These are phyloP conservation scores for Caenorhabditis doughertyi DNA, from an alignment of 2,888 invertebrate species.

Conservation along the genomic window DNA sequence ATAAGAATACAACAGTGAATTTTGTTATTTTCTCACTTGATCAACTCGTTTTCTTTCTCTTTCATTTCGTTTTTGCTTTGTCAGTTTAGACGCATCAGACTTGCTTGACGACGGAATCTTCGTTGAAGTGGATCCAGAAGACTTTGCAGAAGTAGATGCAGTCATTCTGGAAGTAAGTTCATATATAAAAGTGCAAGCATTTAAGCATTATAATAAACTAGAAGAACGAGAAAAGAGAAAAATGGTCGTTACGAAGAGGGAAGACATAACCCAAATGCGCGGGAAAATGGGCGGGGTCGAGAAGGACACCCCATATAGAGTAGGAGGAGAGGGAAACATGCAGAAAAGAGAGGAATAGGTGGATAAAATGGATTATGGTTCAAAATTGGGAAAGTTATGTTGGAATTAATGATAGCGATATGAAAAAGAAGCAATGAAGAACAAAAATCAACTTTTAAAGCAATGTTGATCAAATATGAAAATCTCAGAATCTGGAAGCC, in stretches of 20 bases:
- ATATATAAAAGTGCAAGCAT: not conserved
- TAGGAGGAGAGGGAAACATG: slow-evolving; percentile 6
- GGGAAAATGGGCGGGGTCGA: slow-evolving; percentile 47
- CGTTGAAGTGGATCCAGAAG: slow-evolving; percentile 2
- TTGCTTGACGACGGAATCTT: slow-evolving; percentile 48
- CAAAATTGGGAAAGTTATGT: not conserved
- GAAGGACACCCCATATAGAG: not conserved
- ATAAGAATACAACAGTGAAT: not conserved
- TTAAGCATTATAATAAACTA: not conserved
- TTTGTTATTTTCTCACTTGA: slow-evolving; percentile 45
- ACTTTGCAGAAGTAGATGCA: slow-evolving; percentile 20
- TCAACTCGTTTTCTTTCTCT: slow-evolving; percentile 70
- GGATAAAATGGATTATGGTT: not conserved
- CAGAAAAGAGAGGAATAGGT: not conserved
- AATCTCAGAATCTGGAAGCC: too few relatives aligned
- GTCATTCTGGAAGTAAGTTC: slow-evolving; percentile 22
- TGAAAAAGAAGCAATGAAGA: not conserved
- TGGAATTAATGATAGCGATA: not conserved
- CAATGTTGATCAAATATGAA: too few relatives aligned
- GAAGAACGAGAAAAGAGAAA: slow-evolving; percentile 6
- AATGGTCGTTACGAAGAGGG: not conserved
- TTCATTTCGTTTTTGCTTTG: slow-evolving; percentile 66
- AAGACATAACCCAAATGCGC: slow-evolving; percentile 20
- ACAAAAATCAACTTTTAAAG: too few relatives aligned
- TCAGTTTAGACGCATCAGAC: slow-evolving; percentile 3